Percentiles rank a stretch among this genome's conserved stretches.
Conservation (phyloP, 2,797 vertebrate species). For the Pseudomugil gertrudae region DNA sequence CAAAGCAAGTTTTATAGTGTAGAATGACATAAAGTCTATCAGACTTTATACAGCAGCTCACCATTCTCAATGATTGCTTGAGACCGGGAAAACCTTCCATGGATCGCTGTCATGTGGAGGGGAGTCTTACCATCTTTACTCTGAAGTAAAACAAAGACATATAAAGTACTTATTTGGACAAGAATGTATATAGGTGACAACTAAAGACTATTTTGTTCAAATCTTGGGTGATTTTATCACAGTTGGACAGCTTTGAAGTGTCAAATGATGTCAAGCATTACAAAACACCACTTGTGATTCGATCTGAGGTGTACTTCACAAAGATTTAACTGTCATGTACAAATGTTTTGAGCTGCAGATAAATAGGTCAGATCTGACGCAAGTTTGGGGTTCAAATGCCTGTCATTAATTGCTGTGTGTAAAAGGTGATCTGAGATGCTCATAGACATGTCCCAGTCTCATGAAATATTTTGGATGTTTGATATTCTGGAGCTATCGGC, state of each 20-base stretch:
- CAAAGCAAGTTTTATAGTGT: constrained; percentile 21
- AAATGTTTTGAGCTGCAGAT: too few relatives aligned
- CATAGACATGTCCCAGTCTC: background rate
- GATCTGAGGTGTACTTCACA: background rate
- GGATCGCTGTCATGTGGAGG: constrained; percentile 97
- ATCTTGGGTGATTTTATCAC: background rate
- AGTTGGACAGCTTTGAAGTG: background rate
- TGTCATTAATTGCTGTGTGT: background rate
- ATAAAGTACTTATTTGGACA: background rate
- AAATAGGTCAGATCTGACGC: background rate
- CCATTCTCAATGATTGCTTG: constrained; percentile 98
- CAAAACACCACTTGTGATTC: background rate
- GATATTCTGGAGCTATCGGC: background rate
- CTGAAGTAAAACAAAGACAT: constrained; percentile 75
- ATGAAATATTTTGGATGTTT: background rate
- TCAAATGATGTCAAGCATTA: background rate
- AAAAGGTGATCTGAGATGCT: background rate
- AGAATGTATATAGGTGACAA: background rate
- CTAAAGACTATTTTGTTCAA: background rate
- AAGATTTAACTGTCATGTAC: too few relatives aligned
- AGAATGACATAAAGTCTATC: background rate
- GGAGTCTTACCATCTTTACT: constrained; percentile 99
- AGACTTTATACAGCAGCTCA: constrained; percentile 69
- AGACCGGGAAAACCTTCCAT: constrained; percentile 98
- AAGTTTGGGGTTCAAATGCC: background rate